A percentile compares a stretch with the other conserved stretches of the same genome.
These are phyloP conservation scores for Eurytoma californica DNA, from an alignment of 2,888 invertebrate genomes.

Conservation along the genomic window DNA sequence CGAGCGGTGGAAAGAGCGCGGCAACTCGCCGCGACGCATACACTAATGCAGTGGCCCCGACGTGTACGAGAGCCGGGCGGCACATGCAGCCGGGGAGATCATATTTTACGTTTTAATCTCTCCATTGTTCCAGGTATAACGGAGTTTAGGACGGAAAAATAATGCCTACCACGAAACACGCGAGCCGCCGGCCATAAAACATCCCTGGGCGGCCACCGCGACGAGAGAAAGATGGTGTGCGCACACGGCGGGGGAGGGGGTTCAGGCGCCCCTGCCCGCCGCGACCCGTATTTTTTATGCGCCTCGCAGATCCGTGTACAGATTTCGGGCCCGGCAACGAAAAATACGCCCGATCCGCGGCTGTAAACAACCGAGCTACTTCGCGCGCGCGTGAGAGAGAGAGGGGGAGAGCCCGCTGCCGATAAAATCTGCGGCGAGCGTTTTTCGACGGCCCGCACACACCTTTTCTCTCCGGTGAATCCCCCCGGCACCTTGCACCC, in stretches of 20 bases:
- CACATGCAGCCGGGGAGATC: slow-evolving; percentile 65
- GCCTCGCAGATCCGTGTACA: slow-evolving; percentile 69
- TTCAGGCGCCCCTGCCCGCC: slow-evolving; percentile 67
- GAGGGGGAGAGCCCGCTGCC: not conserved
- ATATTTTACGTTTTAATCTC: slow-evolving; percentile 75
- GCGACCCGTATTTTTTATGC: slow-evolving; percentile 73
- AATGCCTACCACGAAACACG: slow-evolving; percentile 74
- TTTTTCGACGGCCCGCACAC: not conserved
- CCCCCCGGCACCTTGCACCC: not conserved
- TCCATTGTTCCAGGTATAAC: slow-evolving; percentile 75
- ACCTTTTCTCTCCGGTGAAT: not conserved
- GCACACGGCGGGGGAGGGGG: not conserved
- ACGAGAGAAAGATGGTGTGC: not conserved
- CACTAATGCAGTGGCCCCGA: slow-evolving; percentile 45
- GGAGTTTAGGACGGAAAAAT: slow-evolving; percentile 74
- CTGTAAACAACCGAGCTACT: slow-evolving; percentile 36
- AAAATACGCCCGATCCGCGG: slow-evolving; percentile 60
- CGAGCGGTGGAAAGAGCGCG: slow-evolving; percentile 42
- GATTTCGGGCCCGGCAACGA: slow-evolving; percentile 68
- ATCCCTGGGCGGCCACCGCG: slow-evolving; percentile 58
- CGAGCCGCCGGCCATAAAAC: slow-evolving; percentile 72
- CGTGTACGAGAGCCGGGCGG: slow-evolving; percentile 47
- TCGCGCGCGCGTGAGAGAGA: slow-evolving; percentile 1
- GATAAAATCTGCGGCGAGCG: slow-evolving; percentile 48
- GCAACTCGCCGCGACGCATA: slow-evolving; percentile 8